phyloP scores from a whole-genome alignment of 1,140 invertebrate species.

The Drosophila oshimai region DNA sequence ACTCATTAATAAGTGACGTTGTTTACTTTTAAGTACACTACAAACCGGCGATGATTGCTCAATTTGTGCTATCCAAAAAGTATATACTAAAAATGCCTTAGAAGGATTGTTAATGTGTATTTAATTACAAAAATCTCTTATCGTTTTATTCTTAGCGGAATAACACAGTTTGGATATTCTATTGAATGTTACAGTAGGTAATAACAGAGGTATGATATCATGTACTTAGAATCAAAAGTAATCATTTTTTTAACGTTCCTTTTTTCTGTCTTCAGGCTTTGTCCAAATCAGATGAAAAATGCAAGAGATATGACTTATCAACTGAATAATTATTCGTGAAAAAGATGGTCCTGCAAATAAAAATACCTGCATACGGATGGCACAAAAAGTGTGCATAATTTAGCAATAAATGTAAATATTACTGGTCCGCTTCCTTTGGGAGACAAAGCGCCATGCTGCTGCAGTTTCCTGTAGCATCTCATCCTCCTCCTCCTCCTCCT shows the following conservation, averaged over 20 bases:
- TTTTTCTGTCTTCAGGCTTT: neutral
- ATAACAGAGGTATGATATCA: too few species aligned
- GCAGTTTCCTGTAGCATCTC: conserved; percentile 33
- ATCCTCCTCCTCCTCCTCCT: neutral
- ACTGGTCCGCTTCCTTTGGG: conserved; percentile 77
- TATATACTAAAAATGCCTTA: too few species aligned
- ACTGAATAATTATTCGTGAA: conserved; percentile 31
- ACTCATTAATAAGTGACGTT: conserved; percentile 52
- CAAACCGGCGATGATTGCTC: conserved; percentile 20
- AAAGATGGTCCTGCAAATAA: conserved; percentile 42
- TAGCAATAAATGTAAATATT: conserved; percentile 81
- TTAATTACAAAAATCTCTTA: too few species aligned
- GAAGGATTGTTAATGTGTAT: too few species aligned
- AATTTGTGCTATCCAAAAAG: conserved; percentile 16
- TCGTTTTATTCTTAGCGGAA: too few species aligned
- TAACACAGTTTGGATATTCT: too few species aligned
- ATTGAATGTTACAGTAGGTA: too few species aligned
- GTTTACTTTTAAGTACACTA: conserved; percentile 6
- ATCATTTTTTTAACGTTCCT: too few species aligned
- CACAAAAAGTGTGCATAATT: conserved; percentile 74
- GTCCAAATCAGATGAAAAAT: neutral
- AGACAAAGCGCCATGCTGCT: conserved; percentile 63
- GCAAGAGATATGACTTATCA: conserved; percentile 22
- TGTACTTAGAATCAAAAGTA: too few species aligned
- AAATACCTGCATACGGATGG: conserved; percentile 29